Base-by-base conservation (phyloP, 2,888 invertebrate genomes). In the Anoncus sp. region DNA sequence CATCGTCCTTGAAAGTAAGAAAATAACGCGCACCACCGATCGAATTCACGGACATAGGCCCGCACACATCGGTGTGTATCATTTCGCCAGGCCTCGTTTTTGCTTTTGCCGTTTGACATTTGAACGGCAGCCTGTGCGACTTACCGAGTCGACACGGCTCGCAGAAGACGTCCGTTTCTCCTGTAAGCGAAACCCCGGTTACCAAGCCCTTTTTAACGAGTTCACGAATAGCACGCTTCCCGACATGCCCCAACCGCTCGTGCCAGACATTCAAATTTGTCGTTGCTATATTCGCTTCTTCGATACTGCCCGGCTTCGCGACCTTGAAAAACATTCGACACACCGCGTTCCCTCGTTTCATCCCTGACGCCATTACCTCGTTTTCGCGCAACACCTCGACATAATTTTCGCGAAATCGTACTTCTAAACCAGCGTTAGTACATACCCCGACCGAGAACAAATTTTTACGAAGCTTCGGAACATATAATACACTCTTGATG, bases 381-480 rank as follows among this genome's bases (percentile, higher is more conserved):
- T 47, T 9, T 2, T 18, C 18, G 18, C 45, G 45, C 18, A 18
- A 4, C 18, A 47, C 9, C 18, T 47, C 9, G 3, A 47, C 45
- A 9, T 47, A 4, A 16, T 18, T 18, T 2, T 47, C 45, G 2
- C 45, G 45, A 18, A 47, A 47, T 16, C 45, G n/a, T 18, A 47
- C 45, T 16, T 47, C 45, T 16, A 16, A 47, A 6, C 45, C 45
- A 3, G 3, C 9, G 6, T 18, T 18, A 4, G 45, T 47, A 16
- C 45, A 47, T 4, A 18, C 45, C 2, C 45, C 45, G 16, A 47
- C 45, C 16, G 45, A 47, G 45, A 47, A 47, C 16, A 47, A 16
- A 18, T 47, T 47, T 16, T 47, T 47, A 5, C 45, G 45, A 47
- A n/a, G n/a, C n/a, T n/a, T n/a, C n/a, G n/a, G n/a, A n/a, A n/a